Percentiles rank a stretch among this genome's conserved stretches.
These are phyloP conservation scores for Stegana nigrithorax DNA, from an alignment of 2,888 invertebrate species.

Conservation along the genomic window DNA sequence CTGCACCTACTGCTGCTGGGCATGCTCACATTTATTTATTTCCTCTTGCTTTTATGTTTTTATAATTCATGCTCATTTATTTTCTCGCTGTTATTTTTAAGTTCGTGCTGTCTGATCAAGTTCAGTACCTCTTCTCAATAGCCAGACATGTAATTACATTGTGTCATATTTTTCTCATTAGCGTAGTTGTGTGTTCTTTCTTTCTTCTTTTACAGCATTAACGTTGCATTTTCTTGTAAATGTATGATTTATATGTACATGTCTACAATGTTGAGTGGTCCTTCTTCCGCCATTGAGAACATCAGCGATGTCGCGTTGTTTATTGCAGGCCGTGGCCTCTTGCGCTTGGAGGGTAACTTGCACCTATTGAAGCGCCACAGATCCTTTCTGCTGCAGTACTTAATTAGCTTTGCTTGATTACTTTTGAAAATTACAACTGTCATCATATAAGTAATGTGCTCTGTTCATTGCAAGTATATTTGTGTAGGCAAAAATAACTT, in stretches of 20 bases:
- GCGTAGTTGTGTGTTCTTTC: too few relatives aligned
- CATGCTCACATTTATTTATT: background rate
- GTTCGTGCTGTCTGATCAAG: too few relatives aligned
- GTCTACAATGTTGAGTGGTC: too few relatives aligned
- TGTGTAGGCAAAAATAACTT: too few relatives aligned
- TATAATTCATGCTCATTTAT: conserved; percentile 11
- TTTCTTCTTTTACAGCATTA: too few relatives aligned
- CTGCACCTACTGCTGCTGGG: background rate
- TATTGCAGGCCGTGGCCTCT: background rate
- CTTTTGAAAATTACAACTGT: conserved; percentile 62
- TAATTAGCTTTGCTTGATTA: conserved; percentile 62
- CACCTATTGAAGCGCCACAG: conserved; percentile 6
- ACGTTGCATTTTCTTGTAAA: too few relatives aligned
- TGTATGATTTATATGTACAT: too few relatives aligned
- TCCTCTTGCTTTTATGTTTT: conserved; percentile 4
- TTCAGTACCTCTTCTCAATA: too few relatives aligned
- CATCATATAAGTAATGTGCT: conserved; percentile 55
- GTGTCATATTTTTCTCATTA: conserved; percentile 62
- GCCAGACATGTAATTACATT: conserved; percentile 63
- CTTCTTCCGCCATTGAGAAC: background rate
- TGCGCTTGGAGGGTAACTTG: background rate
- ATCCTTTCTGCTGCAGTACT: conserved; percentile 36
- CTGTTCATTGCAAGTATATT: too few relatives aligned
- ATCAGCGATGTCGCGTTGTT: background rate
- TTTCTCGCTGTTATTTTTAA: background rate